These are phyloP conservation scores for Colletes latitarsis DNA, from an alignment of 1,140 invertebrate genomes.

Conservation along the genomic window DNA sequence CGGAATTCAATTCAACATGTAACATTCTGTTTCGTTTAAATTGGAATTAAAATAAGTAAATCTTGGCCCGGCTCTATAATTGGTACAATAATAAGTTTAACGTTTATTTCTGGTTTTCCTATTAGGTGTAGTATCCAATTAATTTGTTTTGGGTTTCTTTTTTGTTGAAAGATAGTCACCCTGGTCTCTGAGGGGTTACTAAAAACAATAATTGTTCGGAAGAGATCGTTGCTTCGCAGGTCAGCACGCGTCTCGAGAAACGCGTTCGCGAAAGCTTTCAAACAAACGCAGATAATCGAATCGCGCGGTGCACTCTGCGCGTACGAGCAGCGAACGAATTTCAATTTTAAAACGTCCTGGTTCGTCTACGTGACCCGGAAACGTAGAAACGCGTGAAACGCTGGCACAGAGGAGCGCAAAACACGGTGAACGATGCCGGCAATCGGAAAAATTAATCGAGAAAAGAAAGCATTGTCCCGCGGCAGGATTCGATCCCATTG, in stretches of 20 bases:
- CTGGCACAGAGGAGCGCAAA: neutral
- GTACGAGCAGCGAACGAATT: neutral
- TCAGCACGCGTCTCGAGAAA: neutral
- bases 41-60: neutral
- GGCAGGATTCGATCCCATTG: neutral
- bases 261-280: neutral
- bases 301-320: neutral
- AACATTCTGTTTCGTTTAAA: neutral
- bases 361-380: neutral
- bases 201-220: slow-evolving; percentile 15
- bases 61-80: neutral
- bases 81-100: no score
- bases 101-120: no score
- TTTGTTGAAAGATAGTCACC: no score
- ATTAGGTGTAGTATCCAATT: no score
- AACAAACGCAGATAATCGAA: neutral
- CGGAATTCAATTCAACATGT: neutral
- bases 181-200: no score
- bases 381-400: neutral
- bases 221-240: neutral
- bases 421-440: neutral
- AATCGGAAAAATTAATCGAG: neutral
- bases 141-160: no score
- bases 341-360: slow-evolving; percentile 2
- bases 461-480: neutral